A percentile compares a stretch with the other conserved stretches of the same genome.
These are phyloP conservation scores for Pempheris klunzingeri DNA, from an alignment of 2,797 vertebrate species.

Conservation along the genomic window DNA sequence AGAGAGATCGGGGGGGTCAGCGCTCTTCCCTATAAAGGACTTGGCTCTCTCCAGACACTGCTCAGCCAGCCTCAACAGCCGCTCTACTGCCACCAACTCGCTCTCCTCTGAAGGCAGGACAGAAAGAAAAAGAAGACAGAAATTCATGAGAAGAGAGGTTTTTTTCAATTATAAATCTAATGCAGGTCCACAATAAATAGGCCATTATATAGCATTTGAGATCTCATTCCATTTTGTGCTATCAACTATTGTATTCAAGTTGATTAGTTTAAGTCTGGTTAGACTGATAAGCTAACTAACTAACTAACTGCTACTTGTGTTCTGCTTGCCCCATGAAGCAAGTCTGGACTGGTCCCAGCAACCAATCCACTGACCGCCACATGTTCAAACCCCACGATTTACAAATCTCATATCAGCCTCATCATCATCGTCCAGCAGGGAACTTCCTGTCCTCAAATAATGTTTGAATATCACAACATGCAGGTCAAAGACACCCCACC, in stretches of 20 bases:
- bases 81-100: conserved; percentile 80
- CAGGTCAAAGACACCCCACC: neutral
- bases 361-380: neutral
- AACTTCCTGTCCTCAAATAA: neutral
- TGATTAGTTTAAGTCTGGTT: conserved; percentile 44
- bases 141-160: neutral
- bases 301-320: no score
- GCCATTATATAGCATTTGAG: neutral
- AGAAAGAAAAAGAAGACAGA: conserved; percentile 6
- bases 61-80: conserved; percentile 93
- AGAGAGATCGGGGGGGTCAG: conserved; percentile 33
- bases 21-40: conserved; percentile 84
- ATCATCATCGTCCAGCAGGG: neutral
- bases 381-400: neutral
- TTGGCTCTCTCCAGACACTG: conserved; percentile 95
- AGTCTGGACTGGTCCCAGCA: neutral
- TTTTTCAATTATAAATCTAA: neutral
- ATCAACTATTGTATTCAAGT: conserved; percentile 7
- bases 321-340: neutral
- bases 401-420: neutral
- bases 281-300: conserved; percentile 29
- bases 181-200: neutral
- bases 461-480: neutral
- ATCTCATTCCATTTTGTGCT: neutral
- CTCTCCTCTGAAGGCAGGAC: conserved; percentile 69